Conservation (phyloP, 2,797 vertebrate species). For the Pseudocheirus occidentalis region DNA sequence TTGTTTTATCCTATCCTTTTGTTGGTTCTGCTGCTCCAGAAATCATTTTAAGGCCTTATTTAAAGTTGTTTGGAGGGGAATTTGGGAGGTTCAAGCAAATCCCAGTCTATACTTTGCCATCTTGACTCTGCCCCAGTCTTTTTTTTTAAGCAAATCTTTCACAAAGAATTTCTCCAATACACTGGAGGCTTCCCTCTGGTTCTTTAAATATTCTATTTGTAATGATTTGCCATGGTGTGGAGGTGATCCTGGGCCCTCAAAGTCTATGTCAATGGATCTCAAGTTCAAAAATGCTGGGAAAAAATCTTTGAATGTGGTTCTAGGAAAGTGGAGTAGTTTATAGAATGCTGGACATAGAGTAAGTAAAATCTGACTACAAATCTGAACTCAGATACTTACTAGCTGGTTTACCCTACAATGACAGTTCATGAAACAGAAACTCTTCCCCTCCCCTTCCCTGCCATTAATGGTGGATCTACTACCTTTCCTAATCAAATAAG, state of each 20-base stretch:
- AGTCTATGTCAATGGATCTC: not conserved
- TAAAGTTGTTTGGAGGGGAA: not conserved
- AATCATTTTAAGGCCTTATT: not conserved
- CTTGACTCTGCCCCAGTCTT: not conserved
- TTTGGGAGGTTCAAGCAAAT: not conserved
- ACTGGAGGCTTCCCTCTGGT: not conserved
- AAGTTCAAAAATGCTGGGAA: not conserved
- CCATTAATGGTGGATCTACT: not conserved
- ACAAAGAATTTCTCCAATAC: not conserved
- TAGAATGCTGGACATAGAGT: not conserved
- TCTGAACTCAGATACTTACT: not conserved
- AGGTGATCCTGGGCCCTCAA: not conserved
- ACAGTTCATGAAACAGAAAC: not conserved
- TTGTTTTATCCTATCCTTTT: not conserved
- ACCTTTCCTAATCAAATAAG: not conserved
- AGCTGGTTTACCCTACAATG: not conserved
- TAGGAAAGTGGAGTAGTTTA: not conserved
- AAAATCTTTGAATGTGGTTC: not conserved
- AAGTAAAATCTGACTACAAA: not conserved
- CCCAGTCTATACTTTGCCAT: not conserved
- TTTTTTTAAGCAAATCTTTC: not conserved
- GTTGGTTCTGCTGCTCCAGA: not conserved
- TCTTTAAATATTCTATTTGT: not conserved
- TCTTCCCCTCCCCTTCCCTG: not conserved
- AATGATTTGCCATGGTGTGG: not conserved